Evolutionary conservation across 1,140 invertebrate genomes (phyloP), one percentile per base, ranked within the genome.

Genomic region (Apolygus lucorum): DNA sequence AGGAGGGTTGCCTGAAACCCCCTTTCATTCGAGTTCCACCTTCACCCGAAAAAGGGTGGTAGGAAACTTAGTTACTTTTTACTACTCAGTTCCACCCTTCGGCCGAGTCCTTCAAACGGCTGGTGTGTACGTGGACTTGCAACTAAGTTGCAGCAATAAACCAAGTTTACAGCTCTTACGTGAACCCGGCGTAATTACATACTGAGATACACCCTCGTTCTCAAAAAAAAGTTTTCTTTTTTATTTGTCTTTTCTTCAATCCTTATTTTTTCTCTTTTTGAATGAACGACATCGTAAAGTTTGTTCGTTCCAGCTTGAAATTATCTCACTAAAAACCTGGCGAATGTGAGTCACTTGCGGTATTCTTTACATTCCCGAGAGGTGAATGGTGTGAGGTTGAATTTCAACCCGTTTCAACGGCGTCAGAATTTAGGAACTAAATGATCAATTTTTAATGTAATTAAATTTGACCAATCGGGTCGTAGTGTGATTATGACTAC

Each of bases 71-170:
- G 54, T 59, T 59, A 59, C 54, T 59, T 59, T 59, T 59, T 59
- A 59, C 54, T 59, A 59, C 54, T 59, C 4, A 22, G 8, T 22
- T 59, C 22, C 22, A 8, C 22, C 54, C 22, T 24, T 59, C 54
- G 34, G 4, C 4, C 54, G 22, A 4, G 11, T 22, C 22, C 34
- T 49, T 49, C 34, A 49, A 49, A 49, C 34, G 34, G 34, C 8
- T 49, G 11, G 54, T 59, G 54, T 59, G 54, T 59, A 59, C 54
- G 54, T 59, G 54, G 54, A 21, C 22, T 59, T 59, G 54, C 54
- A 59, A 59, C 54, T 59, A 59, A 59, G 54, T 59, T 24, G 54
- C 54, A 59, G 54, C 54, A 59, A 59, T 59, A 59, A 59, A 59
- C 54, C 54, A 59, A 59, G 11, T 59, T 59, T 59, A 59, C 54